A percentile compares a stretch with the other conserved stretches of the same genome.
Conservation (phyloP, 2,113 vertebrate genomes). For the Salvelinus alpinus region DNA sequence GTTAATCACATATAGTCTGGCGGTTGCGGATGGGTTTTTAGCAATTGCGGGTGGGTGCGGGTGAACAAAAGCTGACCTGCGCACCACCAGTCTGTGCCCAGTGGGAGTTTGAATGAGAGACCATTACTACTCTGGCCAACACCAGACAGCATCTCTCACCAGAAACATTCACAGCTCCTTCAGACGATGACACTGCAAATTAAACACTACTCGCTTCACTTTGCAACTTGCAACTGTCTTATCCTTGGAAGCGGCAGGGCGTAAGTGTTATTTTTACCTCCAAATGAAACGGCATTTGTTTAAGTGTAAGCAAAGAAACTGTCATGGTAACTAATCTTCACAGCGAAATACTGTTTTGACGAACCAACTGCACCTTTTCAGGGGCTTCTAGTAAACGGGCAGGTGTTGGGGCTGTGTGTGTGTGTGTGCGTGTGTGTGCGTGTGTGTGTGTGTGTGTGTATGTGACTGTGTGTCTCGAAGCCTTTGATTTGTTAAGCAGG, state of each 20-base stretch:
- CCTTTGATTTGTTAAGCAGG: background rate
- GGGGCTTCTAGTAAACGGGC: background rate
- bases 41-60: too few relatives aligned
- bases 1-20: too few relatives aligned
- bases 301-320: conserved; percentile 33
- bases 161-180: conserved; percentile 6
- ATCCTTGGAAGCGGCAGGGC: background rate
- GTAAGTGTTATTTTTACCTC: conserved; percentile 3
- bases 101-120: conserved; percentile 10
- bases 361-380: conserved; percentile 27
- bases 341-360: conserved; percentile 19
- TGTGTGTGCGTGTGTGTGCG: background rate
- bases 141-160: conserved; percentile 13
- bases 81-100: too few relatives aligned
- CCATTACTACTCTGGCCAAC: background rate
- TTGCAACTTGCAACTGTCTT: conserved; percentile 14
- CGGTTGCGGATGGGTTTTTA: too few relatives aligned
- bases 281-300: conserved; percentile 33
- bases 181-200: conserved; percentile 13
- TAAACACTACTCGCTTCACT: conserved; percentile 2
- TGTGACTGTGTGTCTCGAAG: background rate
- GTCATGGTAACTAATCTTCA: conserved; percentile 49
- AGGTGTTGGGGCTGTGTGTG: background rate
- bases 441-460: background rate
- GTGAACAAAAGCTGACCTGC: too few relatives aligned